phyloP scores from a whole-genome alignment of 2,797 vertebrate species.

The Tangara arthus region DNA sequence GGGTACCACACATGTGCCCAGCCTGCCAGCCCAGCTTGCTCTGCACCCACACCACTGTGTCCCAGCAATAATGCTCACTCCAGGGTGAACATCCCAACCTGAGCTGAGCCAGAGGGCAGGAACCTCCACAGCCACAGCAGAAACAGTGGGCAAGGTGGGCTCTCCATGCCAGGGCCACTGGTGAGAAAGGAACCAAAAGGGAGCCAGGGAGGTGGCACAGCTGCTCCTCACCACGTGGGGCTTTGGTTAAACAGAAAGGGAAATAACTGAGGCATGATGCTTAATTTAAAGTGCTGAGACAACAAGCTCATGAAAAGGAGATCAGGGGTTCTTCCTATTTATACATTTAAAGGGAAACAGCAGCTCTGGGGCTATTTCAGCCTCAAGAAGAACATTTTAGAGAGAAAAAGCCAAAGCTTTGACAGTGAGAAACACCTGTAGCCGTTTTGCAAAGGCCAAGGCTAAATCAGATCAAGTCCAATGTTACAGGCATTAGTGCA shows the following conservation, averaged over 20 bases:
- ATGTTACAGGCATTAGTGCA: neutral
- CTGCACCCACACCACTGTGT: neutral
- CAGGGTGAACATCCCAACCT: neutral
- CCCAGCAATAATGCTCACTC: neutral
- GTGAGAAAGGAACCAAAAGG: neutral
- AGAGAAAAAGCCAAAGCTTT: neutral
- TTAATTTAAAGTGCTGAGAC: constrained; percentile 41
- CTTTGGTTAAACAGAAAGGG: neutral
- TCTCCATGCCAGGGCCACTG: neutral
- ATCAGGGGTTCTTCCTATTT: constrained; percentile 25
- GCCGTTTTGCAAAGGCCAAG: neutral
- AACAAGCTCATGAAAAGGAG: neutral
- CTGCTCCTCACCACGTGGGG: neutral
- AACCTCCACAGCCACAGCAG: neutral
- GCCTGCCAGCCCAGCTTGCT: neutral
- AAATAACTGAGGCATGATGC: constrained; percentile 19
- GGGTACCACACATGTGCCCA: fast-evolving
- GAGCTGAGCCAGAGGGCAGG: neutral
- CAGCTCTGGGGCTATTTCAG: neutral
- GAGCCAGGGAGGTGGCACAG: neutral
- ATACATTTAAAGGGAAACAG: constrained; percentile 14
- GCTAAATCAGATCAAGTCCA: neutral
- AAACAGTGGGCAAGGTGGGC: neutral
- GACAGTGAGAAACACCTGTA: neutral
- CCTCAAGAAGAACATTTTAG: neutral